Evolutionary conservation across 1,140 invertebrate species (phyloP), one percentile per base, ranked within the genome.

Genomic region (Platorchestia sp.): DNA sequence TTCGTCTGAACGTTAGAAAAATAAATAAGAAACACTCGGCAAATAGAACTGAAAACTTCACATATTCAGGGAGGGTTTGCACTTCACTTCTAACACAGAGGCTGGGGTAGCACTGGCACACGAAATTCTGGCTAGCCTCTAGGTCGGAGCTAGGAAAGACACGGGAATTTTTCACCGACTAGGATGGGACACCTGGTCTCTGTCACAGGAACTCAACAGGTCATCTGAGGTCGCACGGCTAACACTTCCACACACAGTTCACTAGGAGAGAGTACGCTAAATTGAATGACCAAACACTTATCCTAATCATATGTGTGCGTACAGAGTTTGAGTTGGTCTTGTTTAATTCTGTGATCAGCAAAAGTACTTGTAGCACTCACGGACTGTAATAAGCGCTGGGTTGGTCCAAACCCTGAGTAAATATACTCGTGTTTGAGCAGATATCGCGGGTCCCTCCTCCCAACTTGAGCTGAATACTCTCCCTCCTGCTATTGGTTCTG

Each of bases 241-340:
- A 96, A 96, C 95, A 90, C 95, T 95, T 95, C 95, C 96, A 96
- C 95, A 95, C 96, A 96, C 96, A 96, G 95, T 95, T 95, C 95
- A 95, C 95, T 95, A 95, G 90, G 93, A 86, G 53, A 59, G 93
- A 96, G 90, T 96, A 96, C 96, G 96, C 95, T 95, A 96, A 96
- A 96, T 96, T 96, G 95, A 95, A 96, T 96, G 96, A 96, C 96
- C 96, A 96, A 96, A 96, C 96, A 96, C 96, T 96, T 96, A 96
- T 96, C 96, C 95, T 96, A 96, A 96, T 96, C 96, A 96, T 96
- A 96, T 96, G 96, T 96, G 96, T 96, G 95, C 95, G 95, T 96
- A 95, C 95, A 95, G 91, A 96, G 95, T 96, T 96, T 95, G 95
- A 96, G 95, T 96, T 96, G 95, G 95, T 95, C 95, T 96, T 96